Evolutionary conservation across 92 coral and sea anemone genomes (phyloP).

Genomic region (Porites rus): DNA sequence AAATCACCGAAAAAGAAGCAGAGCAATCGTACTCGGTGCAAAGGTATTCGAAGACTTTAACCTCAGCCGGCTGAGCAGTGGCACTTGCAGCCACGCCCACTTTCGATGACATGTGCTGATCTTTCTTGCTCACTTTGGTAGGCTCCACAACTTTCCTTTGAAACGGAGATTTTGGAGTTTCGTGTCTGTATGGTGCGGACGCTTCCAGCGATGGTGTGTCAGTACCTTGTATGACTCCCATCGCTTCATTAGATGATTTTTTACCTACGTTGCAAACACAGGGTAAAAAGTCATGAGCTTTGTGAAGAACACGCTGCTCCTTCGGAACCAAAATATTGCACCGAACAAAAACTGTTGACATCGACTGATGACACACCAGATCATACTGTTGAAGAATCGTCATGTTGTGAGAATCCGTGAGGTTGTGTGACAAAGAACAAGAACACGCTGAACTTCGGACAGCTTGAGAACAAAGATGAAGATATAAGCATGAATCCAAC

Average conservation of each 20-base stretch:
- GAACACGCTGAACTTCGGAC: conserved; percentile 15
- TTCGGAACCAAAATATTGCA: conserved; percentile 16
- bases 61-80: conserved; percentile 25
- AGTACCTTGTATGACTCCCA: neutral
- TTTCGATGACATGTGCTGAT: neutral
- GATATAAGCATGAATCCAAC: conserved; percentile 40
- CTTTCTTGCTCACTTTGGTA: neutral
- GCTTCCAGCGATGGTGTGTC: neutral
- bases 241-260: neutral
- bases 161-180: neutral
- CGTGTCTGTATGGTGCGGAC: neutral
- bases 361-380: conserved; percentile 12
- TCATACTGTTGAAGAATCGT: conserved; percentile 42
- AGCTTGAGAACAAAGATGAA: conserved; percentile 53
- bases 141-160: neutral
- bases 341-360: conserved; percentile 21
- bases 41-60: conserved; percentile 56
- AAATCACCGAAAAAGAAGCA: conserved; percentile 46
- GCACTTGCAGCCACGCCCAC: neutral
- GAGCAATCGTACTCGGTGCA: conserved; percentile 62
- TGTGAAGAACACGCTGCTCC: neutral
- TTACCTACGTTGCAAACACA: neutral
- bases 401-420: conserved; percentile 46
- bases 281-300: neutral
- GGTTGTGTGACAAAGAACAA: conserved; percentile 45